phyloP scores from a whole-genome alignment of 2,797 vertebrate species.

The Rhinophrynus dorsalis region DNA sequence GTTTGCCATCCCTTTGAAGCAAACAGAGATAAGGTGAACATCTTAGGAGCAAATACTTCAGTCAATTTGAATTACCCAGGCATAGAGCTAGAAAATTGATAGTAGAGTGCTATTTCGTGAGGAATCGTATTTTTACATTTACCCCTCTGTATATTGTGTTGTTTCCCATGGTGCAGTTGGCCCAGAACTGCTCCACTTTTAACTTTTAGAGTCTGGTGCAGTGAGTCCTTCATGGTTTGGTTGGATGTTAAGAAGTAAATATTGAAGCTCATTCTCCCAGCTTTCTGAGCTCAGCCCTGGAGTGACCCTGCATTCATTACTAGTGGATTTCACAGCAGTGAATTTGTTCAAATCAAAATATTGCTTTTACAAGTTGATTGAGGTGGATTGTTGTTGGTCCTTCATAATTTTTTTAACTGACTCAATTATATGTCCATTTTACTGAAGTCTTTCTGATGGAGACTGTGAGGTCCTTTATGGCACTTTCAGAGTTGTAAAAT shows the following conservation, averaged over 20 bases:
- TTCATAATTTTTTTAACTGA: conserved; percentile 91
- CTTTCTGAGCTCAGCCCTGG: conserved; percentile 58
- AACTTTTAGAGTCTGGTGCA: conserved; percentile 19
- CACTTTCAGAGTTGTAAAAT: conserved; percentile 14
- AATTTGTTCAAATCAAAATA: conserved; percentile 96
- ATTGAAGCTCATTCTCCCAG: conserved; percentile 68
- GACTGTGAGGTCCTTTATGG: conserved; percentile 51
- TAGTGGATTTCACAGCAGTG: conserved; percentile 74
- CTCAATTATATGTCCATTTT: conserved; percentile 98
- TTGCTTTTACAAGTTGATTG: conserved; percentile 98
- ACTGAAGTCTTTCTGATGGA: conserved; percentile 73
- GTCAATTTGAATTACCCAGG: too few species aligned
- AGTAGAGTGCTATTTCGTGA: too few species aligned
- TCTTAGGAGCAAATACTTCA: too few species aligned
- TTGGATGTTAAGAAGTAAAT: conserved; percentile 69
- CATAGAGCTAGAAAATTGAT: too few species aligned
- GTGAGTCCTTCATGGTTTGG: conserved; percentile 48
- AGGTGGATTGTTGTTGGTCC: conserved; percentile 96
- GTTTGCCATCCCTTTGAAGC: too few species aligned
- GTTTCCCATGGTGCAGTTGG: too few species aligned
- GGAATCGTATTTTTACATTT: too few species aligned
- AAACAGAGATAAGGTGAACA: too few species aligned
- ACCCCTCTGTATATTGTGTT: too few species aligned
- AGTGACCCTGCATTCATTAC: conserved; percentile 81
- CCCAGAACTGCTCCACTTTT: too few species aligned